Percentiles rank a stretch among this genome's conserved stretches.
phyloP scores from a whole-genome alignment of 2,797 vertebrate species.

The Furcifer pardalis region DNA sequence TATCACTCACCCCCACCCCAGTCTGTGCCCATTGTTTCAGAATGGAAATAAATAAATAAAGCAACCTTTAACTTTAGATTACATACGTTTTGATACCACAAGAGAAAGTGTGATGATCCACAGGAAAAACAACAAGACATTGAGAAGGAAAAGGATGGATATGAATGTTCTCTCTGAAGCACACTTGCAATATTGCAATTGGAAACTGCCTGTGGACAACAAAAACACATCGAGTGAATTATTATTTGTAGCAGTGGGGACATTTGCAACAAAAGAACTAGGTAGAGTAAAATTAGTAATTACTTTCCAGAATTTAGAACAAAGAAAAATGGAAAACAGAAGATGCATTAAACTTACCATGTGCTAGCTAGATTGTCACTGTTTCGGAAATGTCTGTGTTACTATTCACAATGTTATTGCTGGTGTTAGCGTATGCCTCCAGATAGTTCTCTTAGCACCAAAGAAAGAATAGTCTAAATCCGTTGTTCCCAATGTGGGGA shows the following conservation, averaged over 20 bases:
- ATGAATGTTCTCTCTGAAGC: slow-evolving; percentile 1
- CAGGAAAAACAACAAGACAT: background rate
- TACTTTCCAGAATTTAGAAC: too few species aligned
- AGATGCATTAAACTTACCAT: too few species aligned
- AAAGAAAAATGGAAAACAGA: too few species aligned
- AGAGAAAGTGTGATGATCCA: slow-evolving; percentile 19
- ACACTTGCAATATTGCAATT: background rate
- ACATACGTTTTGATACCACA: slow-evolving; percentile 30
- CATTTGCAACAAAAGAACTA: background rate
- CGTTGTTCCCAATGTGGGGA: too few species aligned
- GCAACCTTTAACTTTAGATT: background rate
- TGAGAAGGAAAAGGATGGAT: background rate
- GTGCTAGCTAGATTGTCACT: too few species aligned
- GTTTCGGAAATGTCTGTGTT: too few species aligned
- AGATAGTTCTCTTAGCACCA: too few species aligned
- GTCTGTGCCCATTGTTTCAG: background rate
- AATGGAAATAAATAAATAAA: background rate
- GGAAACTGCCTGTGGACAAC: slow-evolving; percentile 22
- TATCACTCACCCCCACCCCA: too few species aligned
- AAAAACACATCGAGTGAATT: background rate
- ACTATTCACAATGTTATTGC: too few species aligned
- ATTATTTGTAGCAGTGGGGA: background rate
- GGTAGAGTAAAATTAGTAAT: too few species aligned
- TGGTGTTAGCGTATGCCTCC: too few species aligned
- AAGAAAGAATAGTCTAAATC: too few species aligned